Base-by-base conservation (phyloP, 2,113 vertebrate species). In the Hippoglossus stenolepis region DNA sequence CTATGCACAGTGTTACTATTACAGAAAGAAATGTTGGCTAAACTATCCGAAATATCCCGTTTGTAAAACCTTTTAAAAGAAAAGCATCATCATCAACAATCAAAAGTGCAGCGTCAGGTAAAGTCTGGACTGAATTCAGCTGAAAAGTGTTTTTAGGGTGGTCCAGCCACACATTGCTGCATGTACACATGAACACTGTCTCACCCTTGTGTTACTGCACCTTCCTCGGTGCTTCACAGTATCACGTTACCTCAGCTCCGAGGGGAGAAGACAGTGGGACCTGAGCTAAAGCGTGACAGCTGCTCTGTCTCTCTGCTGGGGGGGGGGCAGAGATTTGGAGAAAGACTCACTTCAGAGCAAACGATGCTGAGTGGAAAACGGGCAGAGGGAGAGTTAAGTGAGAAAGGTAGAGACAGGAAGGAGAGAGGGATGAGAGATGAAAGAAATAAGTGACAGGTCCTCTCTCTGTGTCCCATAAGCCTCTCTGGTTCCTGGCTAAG, bases 281-380 rank as follows among this genome's bases (percentile, higher is more conserved):
- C 77, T 75, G 72, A 87, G 60, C 62, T 38, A 67, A 80, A 75
- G 56, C 68, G 56, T 64, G 82, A 78, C 88, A 87, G 86, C 76
- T 86, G 79, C 82, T 14, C 82, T 14, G 15, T 73, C 28, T 61
- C 54, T 71, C 54, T 65, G 72, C 70, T 20, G 35, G 28, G 74
- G 64, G 59, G 57, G 67, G 38, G 53, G 0, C 21, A 57, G 12
- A 4, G 23, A 58, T 2, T 13, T 21, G 59, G 63, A 73, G 66
- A 73, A 43, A 76, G 73, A 75, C 49, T 80, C 69, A 63, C 70
- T 78, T 82, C 62, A 83, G 80, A 89, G 63, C 35, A 31, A 77
- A n/a, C 51, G 45, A 67, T 21, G 28, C 31, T 0, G 54, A 47
- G 68, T 49, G 40, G 53, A 63, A 63, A 65, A 70, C 40, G 28